Evolutionary conservation across 2,113 vertebrate genomes (phyloP).

Genomic region (Illadopsis cleaveri): DNA sequence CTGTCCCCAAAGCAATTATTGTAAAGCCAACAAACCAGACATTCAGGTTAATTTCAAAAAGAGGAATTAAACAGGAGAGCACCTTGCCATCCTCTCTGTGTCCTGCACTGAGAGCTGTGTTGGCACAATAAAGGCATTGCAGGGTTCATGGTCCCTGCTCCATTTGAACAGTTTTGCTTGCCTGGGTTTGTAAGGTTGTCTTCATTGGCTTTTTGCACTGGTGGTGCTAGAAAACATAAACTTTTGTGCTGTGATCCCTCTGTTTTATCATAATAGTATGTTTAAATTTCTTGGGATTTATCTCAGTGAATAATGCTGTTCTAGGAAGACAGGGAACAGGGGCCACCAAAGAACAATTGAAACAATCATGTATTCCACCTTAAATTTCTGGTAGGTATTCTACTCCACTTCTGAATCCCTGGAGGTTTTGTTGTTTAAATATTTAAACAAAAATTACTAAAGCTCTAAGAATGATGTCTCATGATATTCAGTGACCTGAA

Average conservation of each 20-base stretch:
- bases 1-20: neutral
- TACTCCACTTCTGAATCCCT: neutral
- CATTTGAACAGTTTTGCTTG: neutral
- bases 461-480: constrained; percentile 50
- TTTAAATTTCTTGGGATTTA: neutral
- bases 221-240: neutral
- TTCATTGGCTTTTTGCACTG: neutral
- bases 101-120: neutral
- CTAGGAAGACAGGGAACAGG: neutral
- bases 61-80: neutral
- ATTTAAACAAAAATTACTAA: constrained; percentile 67
- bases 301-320: neutral
- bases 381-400: constrained; percentile 12
- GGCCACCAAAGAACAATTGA: neutral
- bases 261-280: neutral
- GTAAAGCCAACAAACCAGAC: neutral
- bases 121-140: neutral
- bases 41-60: neutral
- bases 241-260: neutral
- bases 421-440: constrained; percentile 50
- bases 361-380: neutral
- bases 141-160: neutral
- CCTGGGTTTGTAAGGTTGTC: neutral
- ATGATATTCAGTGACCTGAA: constrained; percentile 63
- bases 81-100: neutral